Evolutionary conservation across 2,888 invertebrate genomes (phyloP), one percentile per base, ranked within the genome.

Genomic region (Scaptomyza tumidula): DNA sequence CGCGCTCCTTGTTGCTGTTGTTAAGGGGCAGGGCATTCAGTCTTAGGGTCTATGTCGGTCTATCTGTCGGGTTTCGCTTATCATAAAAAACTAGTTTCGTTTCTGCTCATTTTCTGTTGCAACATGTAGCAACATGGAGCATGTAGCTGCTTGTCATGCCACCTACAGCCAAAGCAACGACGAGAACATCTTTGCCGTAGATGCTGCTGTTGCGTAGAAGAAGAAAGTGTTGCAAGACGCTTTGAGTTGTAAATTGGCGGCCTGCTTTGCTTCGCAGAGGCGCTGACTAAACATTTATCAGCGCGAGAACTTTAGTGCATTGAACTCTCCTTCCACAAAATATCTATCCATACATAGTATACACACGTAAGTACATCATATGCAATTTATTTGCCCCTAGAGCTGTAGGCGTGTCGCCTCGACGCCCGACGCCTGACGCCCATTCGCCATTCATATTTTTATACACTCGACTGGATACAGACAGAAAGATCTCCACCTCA

Each of bases 371-470:
- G 48, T 16, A 33, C 50, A 50, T n/a, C 50, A 50, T 65, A 70
- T 68, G 84, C 73, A 81, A 84, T 84, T 76, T 78, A 81, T 80
- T 74, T 81, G 69, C 61, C 55, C 71, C 64, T 48, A 70, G 67
- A 66, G 78, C 69, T 55, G 78, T 75, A 70, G 82, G 82, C 85
- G 85, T 85, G 82, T 52, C 27, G 27, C 60, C 45, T 24, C n/a
- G 41, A 67, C 82, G 70, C 80, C 73, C 43, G 46, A 43, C 49
- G 62, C 56, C 49, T 14, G 41, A 64, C 82, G 79, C 84, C 81
- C 78, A 75, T 75, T 69, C 68, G 69, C 79, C 82, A 83, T 83
- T 83, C 82, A 83, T 83, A 85, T 83, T 85, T 85, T 82, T 85
- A 39, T 39, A 70, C 86, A 85, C 86, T 75, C 75, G 63, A 78